Evolutionary conservation across 2,888 invertebrate genomes (phyloP), one percentile per base, ranked within the genome.

Genomic region (Monopis laevigella): DNA sequence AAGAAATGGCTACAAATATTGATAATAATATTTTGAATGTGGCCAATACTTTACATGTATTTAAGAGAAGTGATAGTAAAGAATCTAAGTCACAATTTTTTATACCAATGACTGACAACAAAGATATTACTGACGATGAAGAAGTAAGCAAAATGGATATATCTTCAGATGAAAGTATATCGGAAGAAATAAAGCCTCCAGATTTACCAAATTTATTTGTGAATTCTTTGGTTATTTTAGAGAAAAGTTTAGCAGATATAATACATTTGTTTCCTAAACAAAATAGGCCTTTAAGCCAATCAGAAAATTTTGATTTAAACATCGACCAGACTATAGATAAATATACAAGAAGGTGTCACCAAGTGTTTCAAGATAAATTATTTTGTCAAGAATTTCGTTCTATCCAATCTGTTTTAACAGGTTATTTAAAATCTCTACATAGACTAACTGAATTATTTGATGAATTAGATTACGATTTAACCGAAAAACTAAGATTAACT

Each of bases 51-150:
- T 40, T 81, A 2, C 73, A 77, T 10, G 77, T 78, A 0, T 80
- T 81, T 45, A 80, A 72, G 39, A 77, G 68, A 41, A 67, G 62
- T 38, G 78, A 78, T 17, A 71, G 58, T 2, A 75, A 66, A 38
- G 77, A 78, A 48, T 75, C 80, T 0, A 80, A 78, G 56, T 80
- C 80, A 0, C 78, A 81, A 43, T 82, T 82, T 49, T 82, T 81
- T 40, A 74, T 82, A 41, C 71, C 82, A 0, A 74, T 82, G 2
- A 61, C 60, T 0, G 73, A 77, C 6, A 60, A 50, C 3, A 67
- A 67, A 24, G 60, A 56, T 43, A n/a, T n/a, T n/a, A 13, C 17
- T 6, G 42, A 65, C 0, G 66, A 64, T 45, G 67, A 77, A 8
- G 63, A 56, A 12, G 78, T 74, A 40, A 78, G 78, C 0, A 75